These are phyloP conservation scores for Yponomeuta sedellus DNA, from an alignment of 2,888 invertebrate genomes.

Conservation along the genomic window DNA sequence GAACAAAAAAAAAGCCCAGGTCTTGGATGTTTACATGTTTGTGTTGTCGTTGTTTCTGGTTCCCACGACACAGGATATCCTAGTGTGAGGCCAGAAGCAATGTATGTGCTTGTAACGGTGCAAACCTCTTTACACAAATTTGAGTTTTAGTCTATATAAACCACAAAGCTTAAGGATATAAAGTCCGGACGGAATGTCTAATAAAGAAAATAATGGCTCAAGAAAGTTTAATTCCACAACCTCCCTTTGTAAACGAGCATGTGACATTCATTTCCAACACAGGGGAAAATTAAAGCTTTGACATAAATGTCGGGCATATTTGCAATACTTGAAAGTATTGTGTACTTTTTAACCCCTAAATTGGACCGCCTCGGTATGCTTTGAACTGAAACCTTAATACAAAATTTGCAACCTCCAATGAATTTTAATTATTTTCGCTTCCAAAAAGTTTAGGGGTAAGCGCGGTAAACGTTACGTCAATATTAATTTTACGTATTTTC, in stretches of 20 bases:
- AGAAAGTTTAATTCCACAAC: background rate
- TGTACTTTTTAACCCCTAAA: slow-evolving; percentile 2
- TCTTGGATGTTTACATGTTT: no score
- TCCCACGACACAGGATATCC: no score
- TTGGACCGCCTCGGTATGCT: background rate
- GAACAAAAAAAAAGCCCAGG: no score
- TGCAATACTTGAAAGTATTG: slow-evolving; percentile 2
- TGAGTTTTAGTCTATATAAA: no score
- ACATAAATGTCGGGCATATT: background rate
- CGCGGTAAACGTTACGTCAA: background rate
- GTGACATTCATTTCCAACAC: background rate
- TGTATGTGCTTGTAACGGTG: no score
- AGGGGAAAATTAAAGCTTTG: background rate
- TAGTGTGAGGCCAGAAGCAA: no score
- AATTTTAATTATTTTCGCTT: slow-evolving; percentile 1
- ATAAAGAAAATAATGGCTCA: background rate
- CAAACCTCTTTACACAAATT: no score
- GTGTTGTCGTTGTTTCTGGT: no score
- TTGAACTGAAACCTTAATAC: slow-evolving; percentile 1
- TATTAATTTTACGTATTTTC: background rate
- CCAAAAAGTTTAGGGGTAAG: background rate
- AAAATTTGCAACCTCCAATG: background rate
- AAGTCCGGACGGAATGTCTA: slow-evolving; percentile 19
- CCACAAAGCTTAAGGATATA: no score
- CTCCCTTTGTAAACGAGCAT: background rate